A percentile compares a stretch with the other conserved stretches of the same genome.
Conservation (phyloP, 1,140 invertebrate species). For the Saxidomus purpurata region DNA sequence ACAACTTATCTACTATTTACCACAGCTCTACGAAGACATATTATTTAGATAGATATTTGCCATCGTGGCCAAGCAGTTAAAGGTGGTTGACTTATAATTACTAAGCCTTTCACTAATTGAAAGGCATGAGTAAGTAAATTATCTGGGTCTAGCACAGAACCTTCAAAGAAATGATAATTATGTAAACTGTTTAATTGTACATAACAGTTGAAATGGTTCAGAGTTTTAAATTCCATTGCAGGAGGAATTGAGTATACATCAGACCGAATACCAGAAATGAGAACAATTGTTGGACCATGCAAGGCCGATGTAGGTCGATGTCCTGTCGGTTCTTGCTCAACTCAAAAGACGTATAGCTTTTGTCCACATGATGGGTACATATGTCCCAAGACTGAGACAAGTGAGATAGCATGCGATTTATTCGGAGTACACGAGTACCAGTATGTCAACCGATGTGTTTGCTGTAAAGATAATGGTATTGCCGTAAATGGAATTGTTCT, state of each 20-base stretch:
- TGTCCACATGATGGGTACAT: constrained; percentile 45
- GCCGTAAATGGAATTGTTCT: not conserved
- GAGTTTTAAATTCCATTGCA: too few relatives aligned
- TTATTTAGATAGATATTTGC: too few relatives aligned
- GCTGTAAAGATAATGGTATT: constrained; percentile 35
- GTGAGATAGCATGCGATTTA: not conserved
- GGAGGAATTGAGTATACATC: not conserved
- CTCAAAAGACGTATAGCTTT: not conserved
- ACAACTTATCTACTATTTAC: too few relatives aligned
- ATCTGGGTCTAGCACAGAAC: too few relatives aligned
- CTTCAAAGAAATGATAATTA: too few relatives aligned
- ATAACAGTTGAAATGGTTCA: too few relatives aligned
- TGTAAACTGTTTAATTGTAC: too few relatives aligned
- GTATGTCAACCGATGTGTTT: constrained; percentile 23
- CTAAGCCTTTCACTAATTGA: too few relatives aligned
- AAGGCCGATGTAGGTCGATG: constrained; percentile 20
- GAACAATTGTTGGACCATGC: constrained; percentile 23
- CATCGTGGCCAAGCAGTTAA: too few relatives aligned
- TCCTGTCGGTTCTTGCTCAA: constrained; percentile 19
- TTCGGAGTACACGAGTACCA: not conserved
- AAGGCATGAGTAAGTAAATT: too few relatives aligned
- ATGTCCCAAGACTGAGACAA: not conserved
- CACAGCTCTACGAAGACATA: too few relatives aligned
- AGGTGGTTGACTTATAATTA: too few relatives aligned
- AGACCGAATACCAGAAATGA: constrained; percentile 26